Conservation (phyloP, 2,888 invertebrate species). For the Laothoe populi region DNA sequence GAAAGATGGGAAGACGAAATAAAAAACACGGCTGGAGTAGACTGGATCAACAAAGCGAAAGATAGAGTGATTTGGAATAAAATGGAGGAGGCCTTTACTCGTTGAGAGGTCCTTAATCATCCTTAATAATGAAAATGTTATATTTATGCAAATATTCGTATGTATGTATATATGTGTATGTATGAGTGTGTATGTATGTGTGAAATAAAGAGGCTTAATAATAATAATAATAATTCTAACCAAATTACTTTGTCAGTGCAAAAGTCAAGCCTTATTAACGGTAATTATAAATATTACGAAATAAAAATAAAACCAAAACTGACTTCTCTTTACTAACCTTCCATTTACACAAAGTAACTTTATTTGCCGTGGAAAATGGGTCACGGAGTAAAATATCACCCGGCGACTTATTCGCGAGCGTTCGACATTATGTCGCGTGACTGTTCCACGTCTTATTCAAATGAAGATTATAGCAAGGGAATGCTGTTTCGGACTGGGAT, state of each 20-base stretch:
- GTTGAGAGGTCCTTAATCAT: too few relatives aligned
- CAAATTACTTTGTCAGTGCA: neutral
- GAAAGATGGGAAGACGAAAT: too few relatives aligned
- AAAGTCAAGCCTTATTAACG: neutral
- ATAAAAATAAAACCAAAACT: neutral
- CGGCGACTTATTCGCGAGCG: neutral
- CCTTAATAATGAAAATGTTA: too few relatives aligned
- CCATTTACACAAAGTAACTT: constrained; percentile 23
- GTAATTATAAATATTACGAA: neutral
- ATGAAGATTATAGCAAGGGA: constrained; percentile 11
- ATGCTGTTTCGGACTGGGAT: neutral
- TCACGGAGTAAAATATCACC: constrained; percentile 13
- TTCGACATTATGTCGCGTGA: constrained; percentile 13
- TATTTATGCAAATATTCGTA: too few relatives aligned
- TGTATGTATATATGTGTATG: too few relatives aligned
- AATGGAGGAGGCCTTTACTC: too few relatives aligned
- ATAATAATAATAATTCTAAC: too few relatives aligned
- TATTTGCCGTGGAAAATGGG: constrained; percentile 20
- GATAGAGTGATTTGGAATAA: too few relatives aligned
- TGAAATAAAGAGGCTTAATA: too few relatives aligned
- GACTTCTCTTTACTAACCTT: constrained; percentile 9
- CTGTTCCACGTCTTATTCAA: constrained; percentile 10
- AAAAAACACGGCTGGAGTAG: too few relatives aligned
- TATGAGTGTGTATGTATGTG: too few relatives aligned
- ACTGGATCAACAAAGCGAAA: too few relatives aligned